Evolutionary conservation across 2,888 invertebrate species (phyloP), one percentile per base, ranked within the genome.

Genomic region (Deilephila porcellus): DNA sequence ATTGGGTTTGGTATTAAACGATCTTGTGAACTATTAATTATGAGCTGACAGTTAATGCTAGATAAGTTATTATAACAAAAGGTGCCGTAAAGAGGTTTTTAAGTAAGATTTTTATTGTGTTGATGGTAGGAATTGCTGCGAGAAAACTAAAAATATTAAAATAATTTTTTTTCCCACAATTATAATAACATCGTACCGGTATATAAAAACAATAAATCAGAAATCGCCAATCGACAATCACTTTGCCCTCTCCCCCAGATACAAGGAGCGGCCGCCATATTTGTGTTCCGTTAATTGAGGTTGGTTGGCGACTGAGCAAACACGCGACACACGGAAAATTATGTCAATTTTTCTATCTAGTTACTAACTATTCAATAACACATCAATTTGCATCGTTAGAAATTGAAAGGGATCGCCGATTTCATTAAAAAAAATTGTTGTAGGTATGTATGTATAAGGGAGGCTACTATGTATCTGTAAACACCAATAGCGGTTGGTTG

Each of bases 211-310:
- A 29, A 59, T 60, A 29, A 45, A 71, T 59, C 32, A 19, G 19
- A 60, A 71, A 63, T 45, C 79, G 79, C 79, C 76, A 11, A 74
- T 52, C 64, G 62, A 8, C 63, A 7, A 20, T 34, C 60, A 76
- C 71, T 34, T 8, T 56, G 60, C 73, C 45, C 70, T 29, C 8
- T 3, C 20, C 59, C 71, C 34, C n/a, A 67, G 20, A 20, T 74
- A 72, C 62, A 81, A 85, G 86, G 85, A 85, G 87, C 78, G 86
- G 83, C 76, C 71, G 76, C 78, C 78, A 84, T 87, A 85, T 88
- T 89, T 89, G 87, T 83, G 82, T 77, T 78, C 74, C 75, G 80
- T 86, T 89, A 88, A 89, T 88, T 89, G 87, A 82, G 77, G 83
- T 80, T 79, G 80, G 80, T 77, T 45, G 79, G 81, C 81, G 76